Evolutionary conservation across 2,797 vertebrate genomes (phyloP).

Genomic region (Hephaestus fuliginosus): DNA sequence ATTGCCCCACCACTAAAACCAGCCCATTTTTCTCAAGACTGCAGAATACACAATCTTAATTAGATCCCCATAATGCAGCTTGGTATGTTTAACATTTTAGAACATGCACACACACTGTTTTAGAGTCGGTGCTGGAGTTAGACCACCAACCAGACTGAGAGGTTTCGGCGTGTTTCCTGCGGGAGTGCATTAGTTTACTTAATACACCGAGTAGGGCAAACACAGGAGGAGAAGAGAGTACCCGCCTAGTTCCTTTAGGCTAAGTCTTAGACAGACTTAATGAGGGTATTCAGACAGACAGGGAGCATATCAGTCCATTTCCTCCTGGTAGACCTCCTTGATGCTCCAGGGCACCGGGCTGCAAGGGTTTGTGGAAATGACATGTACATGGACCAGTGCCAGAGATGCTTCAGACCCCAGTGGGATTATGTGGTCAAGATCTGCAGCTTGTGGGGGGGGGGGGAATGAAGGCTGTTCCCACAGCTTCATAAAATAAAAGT

Average conservation of each 20-base stretch:
- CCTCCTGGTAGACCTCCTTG: conserved; percentile 56
- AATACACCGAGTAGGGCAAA: conserved; percentile 60
- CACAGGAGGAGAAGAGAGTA: conserved; percentile 38
- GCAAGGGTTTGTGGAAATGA: conserved; percentile 58
- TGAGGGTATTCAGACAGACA: conserved; percentile 68
- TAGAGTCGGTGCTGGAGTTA: conserved; percentile 36
- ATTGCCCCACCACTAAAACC: conserved; percentile 74
- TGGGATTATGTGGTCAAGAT: conserved; percentile 60
- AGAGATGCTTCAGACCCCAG: conserved; percentile 59
- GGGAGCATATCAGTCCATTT: conserved; percentile 63
- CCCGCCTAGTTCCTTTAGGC: conserved; percentile 54
- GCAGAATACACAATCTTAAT: conserved; percentile 67
- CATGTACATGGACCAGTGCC: conserved; percentile 48
- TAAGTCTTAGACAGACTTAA: conserved; percentile 68
- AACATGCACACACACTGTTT: conserved; percentile 46
- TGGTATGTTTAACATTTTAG: conserved; percentile 45
- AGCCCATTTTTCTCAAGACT: conserved; percentile 68
- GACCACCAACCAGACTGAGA: conserved; percentile 71
- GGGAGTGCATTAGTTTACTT: conserved; percentile 64
- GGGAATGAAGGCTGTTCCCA: conserved; percentile 48
- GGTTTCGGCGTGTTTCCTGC: conserved; percentile 64
- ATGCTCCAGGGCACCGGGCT: conserved; percentile 36
- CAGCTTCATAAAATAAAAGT: conserved; percentile 42
- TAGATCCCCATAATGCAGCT: conserved; percentile 62
- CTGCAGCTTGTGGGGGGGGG: conserved; percentile 12